These are phyloP conservation scores for Pterostichus niger DNA, from an alignment of 2,888 invertebrate genomes.

Conservation along the genomic window DNA sequence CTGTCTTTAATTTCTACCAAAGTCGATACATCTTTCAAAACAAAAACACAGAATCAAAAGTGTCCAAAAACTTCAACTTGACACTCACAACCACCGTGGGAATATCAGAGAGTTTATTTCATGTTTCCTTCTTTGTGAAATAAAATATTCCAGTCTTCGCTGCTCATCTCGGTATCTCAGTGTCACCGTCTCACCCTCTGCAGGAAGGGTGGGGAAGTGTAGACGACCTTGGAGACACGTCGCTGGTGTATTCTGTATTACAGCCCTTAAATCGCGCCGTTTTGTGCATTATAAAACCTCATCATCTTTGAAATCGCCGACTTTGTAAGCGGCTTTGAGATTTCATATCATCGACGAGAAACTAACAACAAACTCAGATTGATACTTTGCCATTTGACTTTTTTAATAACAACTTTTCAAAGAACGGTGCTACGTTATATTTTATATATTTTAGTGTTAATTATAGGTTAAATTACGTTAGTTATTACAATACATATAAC, in stretches of 20 bases:
- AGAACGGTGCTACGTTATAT: too few relatives aligned
- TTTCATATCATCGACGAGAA: not conserved
- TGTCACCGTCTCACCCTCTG: not conserved
- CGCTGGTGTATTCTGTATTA: not conserved
- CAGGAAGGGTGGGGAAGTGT: not conserved
- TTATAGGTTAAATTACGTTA: too few relatives aligned
- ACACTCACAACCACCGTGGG: conserved; percentile 31
- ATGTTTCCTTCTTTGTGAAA: conserved; percentile 43
- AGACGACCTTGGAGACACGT: conserved; percentile 25
- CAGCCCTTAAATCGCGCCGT: conserved; percentile 1
- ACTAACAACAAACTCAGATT: too few relatives aligned
- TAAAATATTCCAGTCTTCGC: conserved; percentile 36
- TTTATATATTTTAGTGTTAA: too few relatives aligned
- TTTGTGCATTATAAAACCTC: not conserved
- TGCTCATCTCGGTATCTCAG: conserved; percentile 16
- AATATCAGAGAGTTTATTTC: conserved; percentile 28
- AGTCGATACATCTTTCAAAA: too few relatives aligned
- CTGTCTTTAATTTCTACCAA: too few relatives aligned
- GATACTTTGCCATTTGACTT: too few relatives aligned
- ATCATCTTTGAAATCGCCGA: not conserved
- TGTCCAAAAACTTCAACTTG: not conserved
- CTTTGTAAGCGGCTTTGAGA: not conserved
- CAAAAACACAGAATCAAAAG: not conserved
- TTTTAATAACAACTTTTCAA: too few relatives aligned
- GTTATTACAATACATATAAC: too few relatives aligned